Evolutionary conservation across 2,888 invertebrate species (phyloP).

Genomic region (Augochlorella aurata): DNA sequence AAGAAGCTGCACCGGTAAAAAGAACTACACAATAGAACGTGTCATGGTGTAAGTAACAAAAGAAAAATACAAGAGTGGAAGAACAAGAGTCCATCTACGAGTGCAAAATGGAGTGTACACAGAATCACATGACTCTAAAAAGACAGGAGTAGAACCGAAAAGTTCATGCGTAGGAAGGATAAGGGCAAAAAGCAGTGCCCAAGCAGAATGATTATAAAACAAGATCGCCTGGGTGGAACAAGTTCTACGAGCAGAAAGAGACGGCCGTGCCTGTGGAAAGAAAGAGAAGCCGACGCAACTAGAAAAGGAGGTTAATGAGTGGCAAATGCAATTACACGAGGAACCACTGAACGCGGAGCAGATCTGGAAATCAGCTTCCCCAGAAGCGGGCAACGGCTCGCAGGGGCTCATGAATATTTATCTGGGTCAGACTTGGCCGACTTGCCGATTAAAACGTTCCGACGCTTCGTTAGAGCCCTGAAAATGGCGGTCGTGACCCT

Average conservation of each 20-base stretch:
- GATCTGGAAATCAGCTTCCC: not conserved
- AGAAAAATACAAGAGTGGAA: too few relatives aligned
- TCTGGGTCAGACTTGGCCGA: slow-evolving; percentile 62
- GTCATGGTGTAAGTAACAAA: too few relatives aligned
- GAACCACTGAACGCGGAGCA: not conserved
- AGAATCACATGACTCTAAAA: too few relatives aligned
- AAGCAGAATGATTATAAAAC: not conserved
- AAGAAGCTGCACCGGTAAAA: too few relatives aligned
- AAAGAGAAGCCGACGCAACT: not conserved
- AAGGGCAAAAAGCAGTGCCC: too few relatives aligned
- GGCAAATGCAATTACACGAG: not conserved
- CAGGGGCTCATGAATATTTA: slow-evolving; percentile 67
- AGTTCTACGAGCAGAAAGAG: not conserved
- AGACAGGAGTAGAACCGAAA: too few relatives aligned
- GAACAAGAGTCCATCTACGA: too few relatives aligned
- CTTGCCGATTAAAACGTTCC: slow-evolving; percentile 60
- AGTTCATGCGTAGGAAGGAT: too few relatives aligned
- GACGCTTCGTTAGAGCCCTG: slow-evolving; percentile 63
- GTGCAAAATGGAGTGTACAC: too few relatives aligned
- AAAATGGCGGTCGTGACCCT: slow-evolving; percentile 24
- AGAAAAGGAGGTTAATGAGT: not conserved
- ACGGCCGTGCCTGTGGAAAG: not conserved
- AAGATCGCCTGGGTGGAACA: not conserved
- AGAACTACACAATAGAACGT: too few relatives aligned
- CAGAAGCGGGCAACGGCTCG: not conserved